phyloP scores from a whole-genome alignment of 2,888 invertebrate genomes.

The Siphonodentalium dalli region DNA sequence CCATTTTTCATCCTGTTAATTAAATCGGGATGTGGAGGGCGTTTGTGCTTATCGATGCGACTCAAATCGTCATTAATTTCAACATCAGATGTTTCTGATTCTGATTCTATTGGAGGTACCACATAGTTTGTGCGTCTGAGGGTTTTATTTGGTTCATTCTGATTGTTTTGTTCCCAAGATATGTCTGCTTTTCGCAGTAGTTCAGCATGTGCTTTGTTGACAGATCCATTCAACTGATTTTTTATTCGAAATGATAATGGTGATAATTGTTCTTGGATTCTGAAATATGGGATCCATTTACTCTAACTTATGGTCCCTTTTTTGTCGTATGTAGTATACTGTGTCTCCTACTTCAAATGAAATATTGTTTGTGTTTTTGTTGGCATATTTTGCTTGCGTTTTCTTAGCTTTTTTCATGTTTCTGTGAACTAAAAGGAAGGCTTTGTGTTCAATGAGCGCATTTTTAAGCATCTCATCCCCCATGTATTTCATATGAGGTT shows the following conservation, averaged over 20 bases:
- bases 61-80: no score
- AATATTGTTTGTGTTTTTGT: conserved; percentile 1
- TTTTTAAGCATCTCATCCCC: conserved; percentile 15
- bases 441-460: conserved; percentile 7
- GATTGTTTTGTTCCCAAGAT: no score
- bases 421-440: conserved; percentile 11
- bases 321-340: conserved; percentile 22
- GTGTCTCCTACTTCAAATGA: no score
- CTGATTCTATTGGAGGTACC: no score
- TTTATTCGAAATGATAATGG: conserved; percentile 18
- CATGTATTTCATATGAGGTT: conserved; percentile 9
- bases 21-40: no score
- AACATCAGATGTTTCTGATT: no score
- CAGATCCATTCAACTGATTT: conserved; percentile 14
- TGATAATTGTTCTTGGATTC: conserved; percentile 21
- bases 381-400: conserved; percentile 4
- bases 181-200: no score
- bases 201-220: conserved; percentile 11
- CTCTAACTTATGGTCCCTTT: conserved; percentile 17
- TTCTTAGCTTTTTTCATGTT: conserved; percentile 5
- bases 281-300: conserved; percentile 28
- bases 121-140: no score
- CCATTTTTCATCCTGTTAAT: no score
- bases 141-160: no score
- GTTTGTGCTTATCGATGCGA: no score